phyloP scores from a whole-genome alignment of 2,888 invertebrate genomes.

The Aphodius granarius region DNA sequence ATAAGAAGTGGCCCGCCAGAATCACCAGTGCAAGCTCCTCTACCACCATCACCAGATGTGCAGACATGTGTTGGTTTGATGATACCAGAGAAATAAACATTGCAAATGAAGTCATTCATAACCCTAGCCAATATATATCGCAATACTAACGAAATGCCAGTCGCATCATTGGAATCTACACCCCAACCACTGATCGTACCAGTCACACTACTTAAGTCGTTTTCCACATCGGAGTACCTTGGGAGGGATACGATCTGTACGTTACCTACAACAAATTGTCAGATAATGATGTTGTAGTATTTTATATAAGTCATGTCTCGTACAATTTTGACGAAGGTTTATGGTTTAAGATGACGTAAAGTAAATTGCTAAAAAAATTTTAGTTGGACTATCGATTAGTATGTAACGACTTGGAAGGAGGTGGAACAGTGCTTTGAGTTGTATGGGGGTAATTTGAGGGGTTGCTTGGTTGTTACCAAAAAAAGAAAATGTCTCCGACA shows the following conservation, averaged over 20 bases:
- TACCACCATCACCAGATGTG: conserved; percentile 50
- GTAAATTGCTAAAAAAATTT: too few species aligned
- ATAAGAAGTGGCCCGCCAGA: conserved; percentile 47
- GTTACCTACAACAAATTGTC: not conserved
- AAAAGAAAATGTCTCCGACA: too few species aligned
- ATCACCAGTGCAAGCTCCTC: conserved; percentile 57
- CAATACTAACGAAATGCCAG: not conserved
- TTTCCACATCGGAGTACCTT: conserved; percentile 34
- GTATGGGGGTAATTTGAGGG: too few species aligned
- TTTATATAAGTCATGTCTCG: too few species aligned
- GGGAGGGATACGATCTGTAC: conserved; percentile 24
- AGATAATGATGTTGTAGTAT: too few species aligned
- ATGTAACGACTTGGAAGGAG: too few species aligned
- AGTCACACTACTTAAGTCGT: conserved; percentile 47
- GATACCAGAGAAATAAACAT: conserved; percentile 49
- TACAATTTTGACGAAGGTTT: too few species aligned
- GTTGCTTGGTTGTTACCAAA: too few species aligned
- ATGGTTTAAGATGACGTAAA: too few species aligned
- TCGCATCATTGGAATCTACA: conserved; percentile 41
- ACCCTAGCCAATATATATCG: not conserved
- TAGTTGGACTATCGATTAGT: too few species aligned
- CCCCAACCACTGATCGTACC: conserved; percentile 58
- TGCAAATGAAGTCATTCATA: conserved; percentile 45
- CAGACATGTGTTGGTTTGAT: conserved; percentile 56
- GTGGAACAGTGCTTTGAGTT: too few species aligned